Evolutionary conservation across 2,797 vertebrate genomes (phyloP), one percentile per base, ranked within the genome.

Genomic region (Champsocephalus gunnari): DNA sequence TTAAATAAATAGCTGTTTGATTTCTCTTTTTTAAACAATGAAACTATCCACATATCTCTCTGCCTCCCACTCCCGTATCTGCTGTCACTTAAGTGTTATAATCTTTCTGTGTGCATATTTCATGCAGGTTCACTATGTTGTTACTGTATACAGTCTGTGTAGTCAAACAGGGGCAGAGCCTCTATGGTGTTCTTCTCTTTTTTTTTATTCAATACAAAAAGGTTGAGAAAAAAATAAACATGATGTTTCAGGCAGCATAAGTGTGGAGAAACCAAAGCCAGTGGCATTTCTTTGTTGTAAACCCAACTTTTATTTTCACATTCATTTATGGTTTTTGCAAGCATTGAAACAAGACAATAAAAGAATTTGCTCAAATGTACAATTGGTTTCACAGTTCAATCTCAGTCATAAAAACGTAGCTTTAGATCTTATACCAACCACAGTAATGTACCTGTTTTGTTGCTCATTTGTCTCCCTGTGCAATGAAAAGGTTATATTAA

Each of bases 121-220:
- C 91, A 93, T 93, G 91, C 90, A 90, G 90, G 91, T 92, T 94
- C 92, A 93, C 91, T 92, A 94, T 95, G 95, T 95, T 95, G 95
- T 96, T 95, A 94, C 95, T 97, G 96, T 96, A 94, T 95, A 91
- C 92, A 95, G 92, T 93, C 90, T 93, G 93, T 96, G 95, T 96
- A 95, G 94, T 95, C 93, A 89, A 93, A 95, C 81, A 94, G 95
- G 95, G 96, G 96, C 96, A 96, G 96, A 96, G 97, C 96, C 96
- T 96, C 95, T 95, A 80, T 85, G 91, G 92, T 96, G 93, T 95
- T 95, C 92, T 87, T 88, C 86, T 90, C 70, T 87, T 24, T 74
- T 85, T 92, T 82, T 50, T 49, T 73, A 89, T 91, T 92, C 87
- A 93, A 81, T 92, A 88, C 87, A 89, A 92, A 90, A 93, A 86